Percentiles rank a stretch among this genome's conserved stretches.
Evolutionary conservation across 2,888 invertebrate genomes (phyloP).

Genomic region (Scaptodrosophila latifasciaeformis): DNA sequence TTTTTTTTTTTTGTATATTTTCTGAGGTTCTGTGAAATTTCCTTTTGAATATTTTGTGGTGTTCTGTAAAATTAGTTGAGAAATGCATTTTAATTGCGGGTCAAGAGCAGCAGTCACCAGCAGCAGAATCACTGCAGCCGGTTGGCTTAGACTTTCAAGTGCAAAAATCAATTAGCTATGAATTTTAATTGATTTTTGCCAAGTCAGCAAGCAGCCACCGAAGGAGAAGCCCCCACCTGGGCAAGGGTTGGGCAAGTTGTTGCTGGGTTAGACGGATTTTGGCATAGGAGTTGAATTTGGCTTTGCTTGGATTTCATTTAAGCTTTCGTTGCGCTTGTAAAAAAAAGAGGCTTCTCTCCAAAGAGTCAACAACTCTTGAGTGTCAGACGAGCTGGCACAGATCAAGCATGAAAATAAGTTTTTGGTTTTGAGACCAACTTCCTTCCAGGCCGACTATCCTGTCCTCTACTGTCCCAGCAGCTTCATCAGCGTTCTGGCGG

Average conservation of each 20-base stretch:
- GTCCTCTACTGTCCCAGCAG: slow-evolving; percentile 22
- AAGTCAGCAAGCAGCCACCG: slow-evolving; percentile 28
- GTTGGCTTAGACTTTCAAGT: slow-evolving; percentile 27
- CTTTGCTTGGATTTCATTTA: slow-evolving; percentile 47
- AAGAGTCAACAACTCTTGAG: too few species aligned
- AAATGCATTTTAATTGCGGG: slow-evolving; percentile 8
- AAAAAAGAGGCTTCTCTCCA: slow-evolving; percentile 21
- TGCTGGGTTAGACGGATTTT: too few species aligned
- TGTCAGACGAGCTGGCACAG: slow-evolving; percentile 33
- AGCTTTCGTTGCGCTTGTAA: slow-evolving; percentile 68
- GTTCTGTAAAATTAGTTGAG: neutral
- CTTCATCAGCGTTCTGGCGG: slow-evolving; percentile 10
- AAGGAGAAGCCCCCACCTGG: slow-evolving; percentile 28
- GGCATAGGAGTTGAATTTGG: slow-evolving; percentile 45
- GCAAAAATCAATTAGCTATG: slow-evolving; percentile 72
- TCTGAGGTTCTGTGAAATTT: too few species aligned
- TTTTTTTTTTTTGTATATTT: too few species aligned
- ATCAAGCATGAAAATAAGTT: slow-evolving; percentile 70
- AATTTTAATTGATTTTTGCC: slow-evolving; percentile 71
- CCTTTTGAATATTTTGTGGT: neutral
- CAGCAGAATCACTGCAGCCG: neutral
- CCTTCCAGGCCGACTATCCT: neutral
- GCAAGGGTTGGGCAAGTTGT: too few species aligned
- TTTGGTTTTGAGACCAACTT: slow-evolving; percentile 10
- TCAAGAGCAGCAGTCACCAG: neutral